Conservation (phyloP, 2,888 invertebrate genomes). For the Drosophila cognata region DNA sequence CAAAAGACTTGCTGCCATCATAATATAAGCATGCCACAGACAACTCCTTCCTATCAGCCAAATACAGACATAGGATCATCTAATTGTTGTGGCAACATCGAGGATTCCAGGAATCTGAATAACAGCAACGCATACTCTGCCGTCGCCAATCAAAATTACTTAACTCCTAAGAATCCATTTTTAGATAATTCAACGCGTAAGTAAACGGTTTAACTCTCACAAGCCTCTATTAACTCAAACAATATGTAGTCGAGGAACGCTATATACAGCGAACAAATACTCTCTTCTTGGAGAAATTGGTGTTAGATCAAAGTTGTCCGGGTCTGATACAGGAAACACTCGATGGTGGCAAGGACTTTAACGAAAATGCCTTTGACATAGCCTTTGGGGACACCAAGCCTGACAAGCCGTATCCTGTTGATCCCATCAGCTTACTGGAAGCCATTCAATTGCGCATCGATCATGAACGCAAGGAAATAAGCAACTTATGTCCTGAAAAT, state of each 20-base stretch:
- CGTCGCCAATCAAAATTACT: background rate
- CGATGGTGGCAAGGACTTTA: slow-evolving; percentile 66
- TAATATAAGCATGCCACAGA: background rate
- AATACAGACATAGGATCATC: background rate
- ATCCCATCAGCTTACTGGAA: slow-evolving; percentile 77
- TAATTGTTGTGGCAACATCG: background rate
- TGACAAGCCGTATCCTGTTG: slow-evolving; percentile 41
- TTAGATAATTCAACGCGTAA: slow-evolving; percentile 33
- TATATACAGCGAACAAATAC: slow-evolving; percentile 31
- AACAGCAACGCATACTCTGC: too few relatives aligned
- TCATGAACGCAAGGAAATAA: slow-evolving; percentile 57
- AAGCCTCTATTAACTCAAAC: background rate
- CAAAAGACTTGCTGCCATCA: background rate
- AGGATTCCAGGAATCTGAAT: background rate
- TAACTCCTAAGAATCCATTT: background rate
- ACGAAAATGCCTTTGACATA: slow-evolving; percentile 56
- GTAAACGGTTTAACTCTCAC: background rate
- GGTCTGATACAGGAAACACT: slow-evolving; percentile 73
- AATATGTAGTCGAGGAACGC: slow-evolving; percentile 46
- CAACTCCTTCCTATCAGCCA: background rate
- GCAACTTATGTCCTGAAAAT: slow-evolving; percentile 10
- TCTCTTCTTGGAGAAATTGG: slow-evolving; percentile 51
- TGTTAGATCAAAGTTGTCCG: slow-evolving; percentile 65
- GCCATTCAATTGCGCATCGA: slow-evolving; percentile 73
- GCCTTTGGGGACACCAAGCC: slow-evolving; percentile 51